These are phyloP conservation scores for Heliothis peltigera DNA, from an alignment of 2,888 invertebrate species.

Conservation along the genomic window DNA sequence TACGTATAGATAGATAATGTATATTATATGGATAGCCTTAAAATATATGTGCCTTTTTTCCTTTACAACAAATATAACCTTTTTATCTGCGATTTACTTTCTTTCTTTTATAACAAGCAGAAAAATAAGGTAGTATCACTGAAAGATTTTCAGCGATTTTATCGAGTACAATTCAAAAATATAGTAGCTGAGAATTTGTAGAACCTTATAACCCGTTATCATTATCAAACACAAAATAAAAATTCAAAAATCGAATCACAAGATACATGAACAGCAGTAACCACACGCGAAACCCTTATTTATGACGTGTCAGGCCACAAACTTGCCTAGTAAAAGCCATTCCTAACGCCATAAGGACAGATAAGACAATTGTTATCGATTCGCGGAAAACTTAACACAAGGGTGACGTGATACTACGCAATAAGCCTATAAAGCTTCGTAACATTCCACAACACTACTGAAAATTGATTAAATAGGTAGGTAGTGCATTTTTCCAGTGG, in stretches of 20 bases:
- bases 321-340: slow-evolving; percentile 52
- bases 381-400: slow-evolving; percentile 64
- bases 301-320: slow-evolving; percentile 48
- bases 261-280: slow-evolving; percentile 26
- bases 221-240: slow-evolving; percentile 6
- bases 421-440: slow-evolving; percentile 64
- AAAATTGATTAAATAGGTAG: slow-evolving; percentile 80
- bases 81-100: too few species aligned
- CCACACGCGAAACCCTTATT: slow-evolving; percentile 56
- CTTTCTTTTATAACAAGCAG: too few species aligned
- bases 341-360: slow-evolving; percentile 51
- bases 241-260: slow-evolving; percentile 30
- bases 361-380: slow-evolving; percentile 65
- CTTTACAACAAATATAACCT: too few species aligned
- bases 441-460: slow-evolving; percentile 77
- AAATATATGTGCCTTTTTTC: too few species aligned
- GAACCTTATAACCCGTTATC: background rate
- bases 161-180: background rate
- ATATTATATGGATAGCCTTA: too few species aligned
- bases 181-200: background rate
- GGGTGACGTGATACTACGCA: slow-evolving; percentile 65
- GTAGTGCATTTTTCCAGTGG: slow-evolving; percentile 82
- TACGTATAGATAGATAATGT: too few species aligned
- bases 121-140: too few species aligned
- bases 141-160: too few species aligned